Percentiles rank a stretch among this genome's conserved stretches.
These are phyloP conservation scores for Ciconia maguari DNA, from an alignment of 2,113 vertebrate species.

Conservation along the genomic window DNA sequence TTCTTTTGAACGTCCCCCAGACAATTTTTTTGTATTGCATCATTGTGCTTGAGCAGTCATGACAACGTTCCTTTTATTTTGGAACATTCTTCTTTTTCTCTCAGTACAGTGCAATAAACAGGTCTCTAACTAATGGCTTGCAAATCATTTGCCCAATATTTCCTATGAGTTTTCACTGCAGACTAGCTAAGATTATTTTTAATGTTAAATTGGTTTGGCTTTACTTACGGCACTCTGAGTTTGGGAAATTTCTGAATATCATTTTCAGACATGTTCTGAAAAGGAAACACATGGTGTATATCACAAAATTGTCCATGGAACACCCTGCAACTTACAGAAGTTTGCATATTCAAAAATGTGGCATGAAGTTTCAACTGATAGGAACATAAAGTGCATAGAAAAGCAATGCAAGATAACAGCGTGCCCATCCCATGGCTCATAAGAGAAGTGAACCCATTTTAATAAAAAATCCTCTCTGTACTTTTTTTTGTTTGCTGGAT, in stretches of 20 bases:
- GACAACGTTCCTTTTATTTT: background rate
- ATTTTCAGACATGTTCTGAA: constrained; percentile 89
- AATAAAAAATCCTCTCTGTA: background rate
- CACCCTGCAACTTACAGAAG: background rate
- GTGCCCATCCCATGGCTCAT: no score
- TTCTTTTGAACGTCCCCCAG: background rate
- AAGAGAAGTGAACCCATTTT: background rate
- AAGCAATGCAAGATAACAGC: background rate
- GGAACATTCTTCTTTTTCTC: background rate
- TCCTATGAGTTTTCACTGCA: background rate
- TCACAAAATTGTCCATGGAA: background rate
- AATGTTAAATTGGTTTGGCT: background rate
- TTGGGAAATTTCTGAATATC: constrained; percentile 95
- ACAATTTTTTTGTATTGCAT: background rate
- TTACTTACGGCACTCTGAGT: constrained; percentile 90
- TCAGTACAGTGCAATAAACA: background rate
- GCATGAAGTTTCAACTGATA: background rate
- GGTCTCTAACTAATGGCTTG: background rate
- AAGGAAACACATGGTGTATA: constrained; percentile 29
- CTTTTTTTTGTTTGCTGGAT: background rate
- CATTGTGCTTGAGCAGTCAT: background rate
- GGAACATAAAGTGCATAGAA: background rate
- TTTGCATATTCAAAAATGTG: background rate
- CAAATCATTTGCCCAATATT: background rate
- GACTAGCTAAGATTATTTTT: background rate